These are phyloP conservation scores for Eubucco bourcierii DNA, from an alignment of 2,113 vertebrate species.

Conservation along the genomic window DNA sequence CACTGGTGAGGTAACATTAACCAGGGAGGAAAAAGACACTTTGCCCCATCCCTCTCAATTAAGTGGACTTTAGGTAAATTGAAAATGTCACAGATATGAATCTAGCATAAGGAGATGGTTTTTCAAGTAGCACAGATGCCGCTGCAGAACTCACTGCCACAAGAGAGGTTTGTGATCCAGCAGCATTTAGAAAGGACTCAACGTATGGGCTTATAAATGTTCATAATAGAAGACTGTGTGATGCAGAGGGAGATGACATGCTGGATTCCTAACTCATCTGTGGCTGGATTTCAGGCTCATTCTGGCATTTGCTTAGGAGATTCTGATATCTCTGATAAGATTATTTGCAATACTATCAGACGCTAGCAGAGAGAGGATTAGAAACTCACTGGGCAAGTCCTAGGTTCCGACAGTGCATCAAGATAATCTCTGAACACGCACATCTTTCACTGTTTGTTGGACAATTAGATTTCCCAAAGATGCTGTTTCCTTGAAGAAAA, in stretches of 20 bases:
- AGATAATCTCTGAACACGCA: neutral
- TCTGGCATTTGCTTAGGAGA: neutral
- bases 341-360: neutral
- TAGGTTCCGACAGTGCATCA: neutral
- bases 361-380: neutral
- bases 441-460: neutral
- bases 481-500: neutral
- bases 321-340: neutral
- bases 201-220: no score
- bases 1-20: neutral
- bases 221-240: no score
- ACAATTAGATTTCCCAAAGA: neutral
- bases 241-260: no score
- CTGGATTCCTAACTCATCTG: no score
- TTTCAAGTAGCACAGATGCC: no score
- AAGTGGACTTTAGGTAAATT: no score
- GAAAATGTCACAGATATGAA: no score
- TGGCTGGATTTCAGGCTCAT: neutral
- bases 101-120: no score
- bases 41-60: no score
- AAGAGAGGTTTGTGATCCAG: no score
- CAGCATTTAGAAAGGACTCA: no score
- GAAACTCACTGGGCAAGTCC: neutral
- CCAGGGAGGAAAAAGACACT: neutral
- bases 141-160: no score